These are phyloP conservation scores for Eilema depressum DNA, from an alignment of 2,888 invertebrate species.

Conservation along the genomic window DNA sequence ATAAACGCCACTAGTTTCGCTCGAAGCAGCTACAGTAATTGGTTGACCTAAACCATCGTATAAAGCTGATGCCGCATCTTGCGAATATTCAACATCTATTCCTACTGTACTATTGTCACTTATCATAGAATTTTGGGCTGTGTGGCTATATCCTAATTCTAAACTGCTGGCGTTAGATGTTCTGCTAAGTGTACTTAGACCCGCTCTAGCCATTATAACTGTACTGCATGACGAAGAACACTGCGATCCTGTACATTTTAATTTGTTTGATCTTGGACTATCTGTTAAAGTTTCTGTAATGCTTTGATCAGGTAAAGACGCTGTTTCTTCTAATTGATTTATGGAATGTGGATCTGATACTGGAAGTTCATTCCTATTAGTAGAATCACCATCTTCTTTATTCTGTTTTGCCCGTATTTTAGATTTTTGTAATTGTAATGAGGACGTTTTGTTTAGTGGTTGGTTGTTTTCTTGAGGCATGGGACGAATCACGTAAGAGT, in stretches of 20 bases:
- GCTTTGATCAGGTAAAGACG: constrained; percentile 76
- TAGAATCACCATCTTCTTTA: constrained; percentile 69
- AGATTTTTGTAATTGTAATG: constrained; percentile 73
- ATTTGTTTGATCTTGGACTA: constrained; percentile 86
- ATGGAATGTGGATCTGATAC: constrained; percentile 62
- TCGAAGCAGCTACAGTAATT: constrained; percentile 89
- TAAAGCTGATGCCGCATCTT: constrained; percentile 88
- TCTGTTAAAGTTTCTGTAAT: constrained; percentile 83
- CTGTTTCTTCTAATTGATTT: constrained; percentile 70
- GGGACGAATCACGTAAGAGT: constrained; percentile 76
- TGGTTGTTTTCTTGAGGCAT: constrained; percentile 68
- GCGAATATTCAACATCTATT: constrained; percentile 88
- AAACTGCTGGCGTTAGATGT: constrained; percentile 93
- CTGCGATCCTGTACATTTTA: constrained; percentile 91
- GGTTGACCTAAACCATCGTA: constrained; percentile 83
- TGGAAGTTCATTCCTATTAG: constrained; percentile 59
- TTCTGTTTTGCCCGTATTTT: constrained; percentile 68
- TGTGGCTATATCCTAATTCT: constrained; percentile 94
- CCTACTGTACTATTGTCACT: constrained; percentile 91
- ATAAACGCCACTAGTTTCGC: constrained; percentile 95
- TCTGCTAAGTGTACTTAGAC: constrained; percentile 85
- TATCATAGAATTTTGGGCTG: constrained; percentile 94
- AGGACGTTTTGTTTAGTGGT: constrained; percentile 73
- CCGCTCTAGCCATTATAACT: constrained; percentile 90
- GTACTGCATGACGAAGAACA: constrained; percentile 96